Conservation (phyloP, 2,797 vertebrate genomes). For the Aythya fuligula region DNA sequence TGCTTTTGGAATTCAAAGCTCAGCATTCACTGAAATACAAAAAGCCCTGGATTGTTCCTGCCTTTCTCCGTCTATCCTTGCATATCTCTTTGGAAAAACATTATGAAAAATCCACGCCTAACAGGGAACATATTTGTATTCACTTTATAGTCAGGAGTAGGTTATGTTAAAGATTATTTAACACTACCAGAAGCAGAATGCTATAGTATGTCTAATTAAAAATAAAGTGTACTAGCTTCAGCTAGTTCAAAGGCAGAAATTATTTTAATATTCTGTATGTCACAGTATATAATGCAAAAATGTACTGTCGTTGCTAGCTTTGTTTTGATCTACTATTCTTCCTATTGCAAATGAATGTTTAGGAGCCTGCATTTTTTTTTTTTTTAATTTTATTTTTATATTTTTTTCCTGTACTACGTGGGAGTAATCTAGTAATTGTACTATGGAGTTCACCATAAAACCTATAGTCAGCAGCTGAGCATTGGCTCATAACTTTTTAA, state of each 20-base stretch:
- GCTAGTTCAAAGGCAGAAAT: not conserved
- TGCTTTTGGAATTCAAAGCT: not conserved
- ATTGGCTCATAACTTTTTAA: not conserved
- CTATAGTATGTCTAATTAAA: slow-evolving; percentile 8
- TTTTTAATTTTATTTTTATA: not conserved
- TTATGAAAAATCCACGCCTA: not conserved
- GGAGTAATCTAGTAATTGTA: not conserved
- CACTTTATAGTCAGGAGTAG: not conserved
- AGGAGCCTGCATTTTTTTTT: not conserved
- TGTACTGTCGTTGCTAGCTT: not conserved
- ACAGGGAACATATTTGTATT: not conserved
- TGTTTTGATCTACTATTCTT: not conserved
- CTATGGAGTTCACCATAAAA: not conserved
- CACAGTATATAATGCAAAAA: not conserved
- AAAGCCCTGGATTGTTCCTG: not conserved
- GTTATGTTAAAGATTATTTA: slow-evolving; percentile 38
- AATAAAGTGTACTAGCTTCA: not conserved
- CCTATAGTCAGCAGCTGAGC: not conserved
- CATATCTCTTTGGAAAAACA: not conserved
- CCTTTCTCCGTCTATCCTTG: not conserved
- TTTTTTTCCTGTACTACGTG: not conserved
- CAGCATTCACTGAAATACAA: not conserved
- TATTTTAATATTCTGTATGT: not conserved
- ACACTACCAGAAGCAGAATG: not conserved
- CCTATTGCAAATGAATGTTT: not conserved